A percentile compares a stretch with the other conserved stretches of the same genome.
Evolutionary conservation across 2,797 vertebrate genomes (phyloP).

Genomic region (Sebastiscus tertius): DNA sequence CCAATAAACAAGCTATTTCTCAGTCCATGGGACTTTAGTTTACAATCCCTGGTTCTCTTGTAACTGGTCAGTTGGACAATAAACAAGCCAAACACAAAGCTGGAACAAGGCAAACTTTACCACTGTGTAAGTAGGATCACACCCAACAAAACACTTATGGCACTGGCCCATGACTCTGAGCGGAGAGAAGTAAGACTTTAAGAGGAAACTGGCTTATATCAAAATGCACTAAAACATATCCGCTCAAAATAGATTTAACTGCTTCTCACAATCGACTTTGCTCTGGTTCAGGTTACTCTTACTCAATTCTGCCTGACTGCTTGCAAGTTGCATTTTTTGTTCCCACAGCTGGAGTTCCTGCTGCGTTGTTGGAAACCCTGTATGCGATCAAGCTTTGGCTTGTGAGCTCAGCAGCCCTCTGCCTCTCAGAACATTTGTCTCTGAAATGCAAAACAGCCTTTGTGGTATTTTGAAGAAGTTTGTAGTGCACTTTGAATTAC

Average conservation of each 20-base stretch:
- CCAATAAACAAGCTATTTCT: neutral
- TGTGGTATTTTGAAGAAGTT: conserved; percentile 41
- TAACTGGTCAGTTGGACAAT: neutral
- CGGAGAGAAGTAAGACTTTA: neutral
- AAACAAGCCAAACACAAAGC: neutral
- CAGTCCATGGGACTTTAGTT: neutral
- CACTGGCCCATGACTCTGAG: neutral
- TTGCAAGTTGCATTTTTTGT: conserved; percentile 26
- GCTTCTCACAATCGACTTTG: conserved; percentile 25
- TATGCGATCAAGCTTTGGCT: conserved; percentile 30
- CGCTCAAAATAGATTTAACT: conserved; percentile 35
- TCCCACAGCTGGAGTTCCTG: conserved; percentile 48
- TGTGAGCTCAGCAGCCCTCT: conserved; percentile 37
- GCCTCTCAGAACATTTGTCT: conserved; percentile 36
- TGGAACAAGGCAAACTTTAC: conserved; percentile 9
- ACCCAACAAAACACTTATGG: neutral
- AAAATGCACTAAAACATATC: conserved; percentile 23
- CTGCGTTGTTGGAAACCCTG: conserved; percentile 40
- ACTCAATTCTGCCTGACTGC: conserved; percentile 16
- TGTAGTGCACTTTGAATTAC: conserved; percentile 39
- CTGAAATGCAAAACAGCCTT: conserved; percentile 60
- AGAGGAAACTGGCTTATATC: conserved; percentile 6
- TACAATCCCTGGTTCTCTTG: neutral
- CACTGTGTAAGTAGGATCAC: neutral
- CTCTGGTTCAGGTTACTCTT: conserved; percentile 30